Base-by-base conservation (phyloP, 2,797 vertebrate species). In the Neosalanx taihuensis region DNA sequence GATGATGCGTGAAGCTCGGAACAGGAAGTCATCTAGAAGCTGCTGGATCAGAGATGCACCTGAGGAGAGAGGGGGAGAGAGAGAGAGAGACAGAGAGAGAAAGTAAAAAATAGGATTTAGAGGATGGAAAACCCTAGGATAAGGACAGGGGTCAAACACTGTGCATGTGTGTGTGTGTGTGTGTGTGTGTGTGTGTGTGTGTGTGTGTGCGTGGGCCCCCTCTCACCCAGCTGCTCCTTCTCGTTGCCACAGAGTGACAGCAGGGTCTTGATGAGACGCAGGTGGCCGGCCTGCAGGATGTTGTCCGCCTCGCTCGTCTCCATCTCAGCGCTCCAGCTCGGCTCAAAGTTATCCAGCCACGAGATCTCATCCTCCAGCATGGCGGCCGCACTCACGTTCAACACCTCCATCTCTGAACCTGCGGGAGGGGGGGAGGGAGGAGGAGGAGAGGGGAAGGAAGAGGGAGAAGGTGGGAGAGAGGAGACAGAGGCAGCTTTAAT, bases 321-420 rank as follows among this genome's bases (percentile, higher is more conserved):
- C 80, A 97, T 96, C 82, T 99, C 97, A 0, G 95, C 94, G 13
- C 95, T 97, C 89, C 96, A 97, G 71, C 96, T 96, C 56, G 97
- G 98, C 84, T 99, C 97, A 62, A 99, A 99, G 85, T 99, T 99
- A 84, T 99, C 97, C 10, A 99, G 91, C 98, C 98, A 99, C 12
- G 95, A 98, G 87, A 98, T 98, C 87, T 99, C 98, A 66, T 99
- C 98, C 87, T 99, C 98, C 79, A 99, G 85, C 98, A 99, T 99
- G 76, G 91, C 89, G 70, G 97, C 96, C 1, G 97, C 95, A 51
- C 96, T 97, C 81, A 99, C 94, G 81, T 95, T 94, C 67, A 97
- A 86, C 73, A 94, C 96, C 64, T 99, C 97, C 97, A 99, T 99
- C 92, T 99, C 97, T 35, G 96, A 94, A 2, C 93, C 97, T 99